Evolutionary conservation across 2,113 vertebrate species (phyloP).

Genomic region (Ameiurus melas): DNA sequence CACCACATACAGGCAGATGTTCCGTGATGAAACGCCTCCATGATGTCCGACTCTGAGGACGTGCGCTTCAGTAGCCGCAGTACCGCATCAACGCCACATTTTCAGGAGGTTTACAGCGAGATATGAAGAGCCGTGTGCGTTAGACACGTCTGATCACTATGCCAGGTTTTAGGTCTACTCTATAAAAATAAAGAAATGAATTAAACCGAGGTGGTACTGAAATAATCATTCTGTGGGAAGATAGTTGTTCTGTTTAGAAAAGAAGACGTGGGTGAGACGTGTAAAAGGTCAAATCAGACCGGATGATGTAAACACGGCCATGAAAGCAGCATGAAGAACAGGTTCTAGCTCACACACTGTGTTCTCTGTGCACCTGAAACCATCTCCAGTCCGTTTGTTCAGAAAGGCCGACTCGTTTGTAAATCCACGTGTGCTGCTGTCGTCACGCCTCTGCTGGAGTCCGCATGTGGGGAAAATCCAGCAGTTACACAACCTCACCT

Average conservation of each 20-base stretch:
- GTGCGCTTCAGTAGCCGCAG: too few species aligned
- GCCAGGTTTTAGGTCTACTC: neutral
- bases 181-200: neutral
- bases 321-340: neutral
- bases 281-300: neutral
- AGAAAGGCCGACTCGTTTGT: neutral
- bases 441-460: neutral
- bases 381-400: neutral
- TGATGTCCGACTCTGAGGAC: too few species aligned
- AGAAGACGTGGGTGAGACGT: neutral
- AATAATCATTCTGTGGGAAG: neutral
- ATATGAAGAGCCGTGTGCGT: neutral
- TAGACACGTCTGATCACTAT: neutral
- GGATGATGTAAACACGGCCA: neutral
- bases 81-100: too few species aligned
- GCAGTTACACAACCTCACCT: neutral
- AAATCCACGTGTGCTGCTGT: neutral
- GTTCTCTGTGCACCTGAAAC: neutral
- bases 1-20: too few species aligned
- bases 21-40: too few species aligned
- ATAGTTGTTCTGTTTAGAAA: neutral
- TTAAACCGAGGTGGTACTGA: neutral
- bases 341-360: neutral
- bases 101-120: too few species aligned
- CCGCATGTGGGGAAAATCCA: neutral